Evolutionary conservation across 1,140 invertebrate species (phyloP).

Genomic region (Formica exsecta): DNA sequence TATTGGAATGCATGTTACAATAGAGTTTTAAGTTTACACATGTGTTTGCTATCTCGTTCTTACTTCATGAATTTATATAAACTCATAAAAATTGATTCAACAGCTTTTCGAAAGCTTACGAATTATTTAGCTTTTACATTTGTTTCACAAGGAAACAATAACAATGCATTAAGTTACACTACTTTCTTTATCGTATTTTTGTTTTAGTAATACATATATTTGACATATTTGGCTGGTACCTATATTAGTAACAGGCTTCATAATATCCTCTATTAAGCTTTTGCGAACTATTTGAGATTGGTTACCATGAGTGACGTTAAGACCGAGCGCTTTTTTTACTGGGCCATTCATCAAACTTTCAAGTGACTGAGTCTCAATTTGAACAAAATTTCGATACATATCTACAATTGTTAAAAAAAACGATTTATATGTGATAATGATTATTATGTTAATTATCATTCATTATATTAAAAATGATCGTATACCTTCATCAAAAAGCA

Average conservation of each 20-base stretch:
- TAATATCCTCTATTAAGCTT: conserved; percentile 90
- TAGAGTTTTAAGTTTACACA: background rate
- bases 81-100: background rate
- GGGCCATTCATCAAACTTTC: conserved; percentile 90
- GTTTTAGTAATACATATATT: background rate
- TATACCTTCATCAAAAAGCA: background rate
- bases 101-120: background rate
- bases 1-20: background rate
- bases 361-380: conserved; percentile 77
- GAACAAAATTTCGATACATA: conserved; percentile 6
- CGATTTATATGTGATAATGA: no score
- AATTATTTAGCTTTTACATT: background rate
- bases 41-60: background rate
- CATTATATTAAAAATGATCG: background rate
- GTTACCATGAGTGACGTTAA: conserved; percentile 88
- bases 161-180: background rate
- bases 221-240: conserved; percentile 81
- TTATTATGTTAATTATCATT: no score
- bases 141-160: background rate
- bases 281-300: conserved; percentile 89
- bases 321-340: conserved; percentile 89
- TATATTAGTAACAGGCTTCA: conserved; percentile 92
- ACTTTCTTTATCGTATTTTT: conserved; percentile 3
- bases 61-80: background rate
- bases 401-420: conserved; percentile 23